Evolutionary conservation across 2,888 invertebrate genomes (phyloP).

Genomic region (Liposcelis brunnea): DNA sequence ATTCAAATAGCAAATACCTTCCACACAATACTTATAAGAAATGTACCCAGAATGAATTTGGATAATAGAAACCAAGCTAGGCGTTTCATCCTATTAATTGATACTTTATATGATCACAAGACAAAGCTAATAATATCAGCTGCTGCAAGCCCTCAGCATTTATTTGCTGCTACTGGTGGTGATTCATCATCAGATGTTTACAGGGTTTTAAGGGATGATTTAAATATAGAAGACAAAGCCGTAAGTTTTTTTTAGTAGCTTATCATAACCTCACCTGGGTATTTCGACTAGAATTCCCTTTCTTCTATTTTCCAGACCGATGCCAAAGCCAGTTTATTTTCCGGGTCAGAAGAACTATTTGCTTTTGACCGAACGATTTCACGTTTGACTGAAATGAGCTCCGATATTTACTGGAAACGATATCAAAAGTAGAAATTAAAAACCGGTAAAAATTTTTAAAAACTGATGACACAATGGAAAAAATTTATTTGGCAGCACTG

Average conservation of each 20-base stretch:
- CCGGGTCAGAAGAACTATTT: constrained; percentile 95
- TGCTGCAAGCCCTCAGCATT: constrained; percentile 51
- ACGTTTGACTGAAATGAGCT: no score
- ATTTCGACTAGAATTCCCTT: neutral
- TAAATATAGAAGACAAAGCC: constrained; percentile 61
- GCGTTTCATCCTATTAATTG: constrained; percentile 90
- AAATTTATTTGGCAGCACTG: no score
- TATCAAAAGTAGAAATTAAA: no score
- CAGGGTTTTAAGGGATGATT: constrained; percentile 85
- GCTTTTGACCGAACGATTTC: constrained; percentile 73
- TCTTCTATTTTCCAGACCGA: constrained; percentile 37
- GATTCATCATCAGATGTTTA: constrained; percentile 52
- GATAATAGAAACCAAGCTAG: constrained; percentile 70
- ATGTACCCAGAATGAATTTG: constrained; percentile 70
- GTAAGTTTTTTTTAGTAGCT: constrained; percentile 24
- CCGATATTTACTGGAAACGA: no score
- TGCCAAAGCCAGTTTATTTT: constrained; percentile 76
- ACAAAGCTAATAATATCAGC: constrained; percentile 67
- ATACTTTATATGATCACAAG: constrained; percentile 91
- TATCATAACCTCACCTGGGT: neutral
- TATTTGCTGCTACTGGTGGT: constrained; percentile 43
- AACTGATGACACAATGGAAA: no score
- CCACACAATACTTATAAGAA: constrained; percentile 82
- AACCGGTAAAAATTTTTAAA: no score
- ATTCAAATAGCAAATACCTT: constrained; percentile 81